Base-by-base conservation (phyloP, 2,797 vertebrate species). In the Vultur gryphus region DNA sequence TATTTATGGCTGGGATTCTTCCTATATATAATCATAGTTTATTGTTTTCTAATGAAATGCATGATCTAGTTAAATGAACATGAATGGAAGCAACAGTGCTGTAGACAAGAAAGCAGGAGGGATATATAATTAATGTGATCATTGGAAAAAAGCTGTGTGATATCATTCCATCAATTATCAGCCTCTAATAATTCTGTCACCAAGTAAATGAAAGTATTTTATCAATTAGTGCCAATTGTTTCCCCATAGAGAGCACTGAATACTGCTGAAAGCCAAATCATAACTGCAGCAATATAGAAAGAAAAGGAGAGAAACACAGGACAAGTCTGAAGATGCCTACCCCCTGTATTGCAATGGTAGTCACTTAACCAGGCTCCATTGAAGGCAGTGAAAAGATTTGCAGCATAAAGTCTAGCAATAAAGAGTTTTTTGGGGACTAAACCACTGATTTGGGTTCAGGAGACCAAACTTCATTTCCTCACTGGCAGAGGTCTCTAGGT, bases 121-220 rank as follows among this genome's bases (percentile, higher is more conserved):
- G 84, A 79, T 85, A 73, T 91, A 79, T 95, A 96, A 96, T 91
- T 94, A 92, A 95, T 90, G 85, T 66, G 93, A 95, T 89, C 86
- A 93, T 69, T 33, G 87, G 75, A 43, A 94, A 82, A 89, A 81
- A 87, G 84, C 83, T 66, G n/a, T 81, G 85, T 91, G 90, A 81
- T 92, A 86, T 51, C 73, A 75, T 84, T 82, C 75, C 83, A 91
- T 95, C 89, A 95, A 94, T 95, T 95, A 95, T 84, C 67, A 94
- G 82, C 62, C 79, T 84, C 79, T 93, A 96, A 94, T 95, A 96
- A 90, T 95, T 94, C 92, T 96, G 93, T 90, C 88, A 92, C 52
- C 18, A 31, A 93, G 90, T 77, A 94, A 96, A 96, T 93, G 89
- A 91, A 96, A 94, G 84, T 58, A 24, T 97, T 97, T 95, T 85